These are phyloP conservation scores for Aphodius granarius DNA, from an alignment of 2,888 invertebrate species.

Conservation along the genomic window DNA sequence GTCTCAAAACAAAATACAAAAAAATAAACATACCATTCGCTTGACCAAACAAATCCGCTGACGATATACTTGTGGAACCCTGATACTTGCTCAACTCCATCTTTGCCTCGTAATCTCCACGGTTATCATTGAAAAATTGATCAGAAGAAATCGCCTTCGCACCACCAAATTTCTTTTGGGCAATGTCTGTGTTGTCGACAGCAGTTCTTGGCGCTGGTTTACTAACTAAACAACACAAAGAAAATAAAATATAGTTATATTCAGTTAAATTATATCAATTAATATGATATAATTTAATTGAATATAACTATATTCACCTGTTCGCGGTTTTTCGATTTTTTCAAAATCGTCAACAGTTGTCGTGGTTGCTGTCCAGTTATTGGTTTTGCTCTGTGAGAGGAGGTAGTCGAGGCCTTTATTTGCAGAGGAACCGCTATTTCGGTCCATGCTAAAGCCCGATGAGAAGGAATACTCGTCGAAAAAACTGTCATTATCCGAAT, in stretches of 20 bases:
- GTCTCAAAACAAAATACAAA: neutral
- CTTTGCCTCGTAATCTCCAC: slow-evolving; percentile 60
- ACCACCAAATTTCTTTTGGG: slow-evolving; percentile 94
- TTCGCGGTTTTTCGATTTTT: slow-evolving; percentile 2
- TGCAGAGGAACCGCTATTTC: slow-evolving; percentile 45
- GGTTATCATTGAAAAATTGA: slow-evolving; percentile 84
- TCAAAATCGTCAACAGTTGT: slow-evolving; percentile 3
- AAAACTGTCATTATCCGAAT: slow-evolving; percentile 55
- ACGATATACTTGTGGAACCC: slow-evolving; percentile 93
- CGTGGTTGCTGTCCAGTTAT: slow-evolving; percentile 1
- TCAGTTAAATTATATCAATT: no score
- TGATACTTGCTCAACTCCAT: slow-evolving; percentile 76
- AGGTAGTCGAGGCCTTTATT: slow-evolving; percentile 39
- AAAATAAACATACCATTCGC: slow-evolving; percentile 21
- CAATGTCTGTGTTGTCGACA: slow-evolving; percentile 54
- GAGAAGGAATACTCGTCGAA: slow-evolving; percentile 58
- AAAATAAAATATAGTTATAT: neutral
- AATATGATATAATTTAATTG: neutral
- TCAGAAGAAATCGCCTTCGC: slow-evolving; percentile 98
- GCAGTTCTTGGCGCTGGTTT: slow-evolving; percentile 13
- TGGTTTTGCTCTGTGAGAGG: slow-evolving; percentile 35
- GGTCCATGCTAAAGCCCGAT: slow-evolving; percentile 63
- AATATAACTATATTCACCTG: neutral
- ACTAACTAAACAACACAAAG: slow-evolving; percentile 16
- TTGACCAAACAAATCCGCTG: slow-evolving; percentile 85